These are phyloP conservation scores for Pollenia angustigena DNA, from an alignment of 2,888 invertebrate genomes.

Conservation along the genomic window DNA sequence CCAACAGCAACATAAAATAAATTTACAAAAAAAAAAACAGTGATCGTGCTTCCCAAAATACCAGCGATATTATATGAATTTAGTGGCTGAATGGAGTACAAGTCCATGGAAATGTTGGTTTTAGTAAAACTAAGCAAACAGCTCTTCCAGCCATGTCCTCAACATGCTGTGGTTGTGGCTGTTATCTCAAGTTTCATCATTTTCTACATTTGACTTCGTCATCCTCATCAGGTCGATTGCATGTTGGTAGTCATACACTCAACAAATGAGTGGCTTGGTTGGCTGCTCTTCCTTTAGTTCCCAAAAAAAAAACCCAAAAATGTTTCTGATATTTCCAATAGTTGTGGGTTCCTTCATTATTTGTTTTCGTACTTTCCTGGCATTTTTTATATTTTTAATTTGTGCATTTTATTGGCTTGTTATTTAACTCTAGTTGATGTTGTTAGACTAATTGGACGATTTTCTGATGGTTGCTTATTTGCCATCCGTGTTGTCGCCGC, in stretches of 20 bases:
- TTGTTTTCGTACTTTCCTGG: constrained; percentile 41
- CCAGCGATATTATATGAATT: constrained; percentile 52
- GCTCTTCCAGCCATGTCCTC: constrained; percentile 25
- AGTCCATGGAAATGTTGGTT: constrained; percentile 12
- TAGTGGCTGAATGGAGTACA: constrained; percentile 14
- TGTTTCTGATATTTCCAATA: constrained; percentile 10
- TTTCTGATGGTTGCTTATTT: constrained; percentile 69
- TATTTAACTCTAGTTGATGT: constrained; percentile 74
- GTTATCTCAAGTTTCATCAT: constrained; percentile 70
- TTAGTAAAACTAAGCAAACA: constrained; percentile 12
- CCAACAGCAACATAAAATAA: constrained; percentile 41
- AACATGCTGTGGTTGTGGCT: constrained; percentile 25
- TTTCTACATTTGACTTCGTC: constrained; percentile 2
- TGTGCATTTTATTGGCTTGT: constrained; percentile 73
- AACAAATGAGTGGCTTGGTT: constrained; percentile 3
- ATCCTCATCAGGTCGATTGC: constrained; percentile 61
- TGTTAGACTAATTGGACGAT: constrained; percentile 74
- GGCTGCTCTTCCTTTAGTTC: constrained; percentile 20
- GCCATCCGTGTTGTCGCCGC: constrained; percentile 21
- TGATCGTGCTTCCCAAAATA: constrained; percentile 60
- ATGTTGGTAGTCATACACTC: constrained; percentile 51
- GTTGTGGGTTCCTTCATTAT: constrained; percentile 70
- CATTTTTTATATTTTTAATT: constrained; percentile 56
- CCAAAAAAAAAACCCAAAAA: background rate
- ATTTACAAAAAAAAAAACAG: constrained; percentile 32